phyloP scores from a whole-genome alignment of 2,888 invertebrate genomes.

The Mycogona germanica region DNA sequence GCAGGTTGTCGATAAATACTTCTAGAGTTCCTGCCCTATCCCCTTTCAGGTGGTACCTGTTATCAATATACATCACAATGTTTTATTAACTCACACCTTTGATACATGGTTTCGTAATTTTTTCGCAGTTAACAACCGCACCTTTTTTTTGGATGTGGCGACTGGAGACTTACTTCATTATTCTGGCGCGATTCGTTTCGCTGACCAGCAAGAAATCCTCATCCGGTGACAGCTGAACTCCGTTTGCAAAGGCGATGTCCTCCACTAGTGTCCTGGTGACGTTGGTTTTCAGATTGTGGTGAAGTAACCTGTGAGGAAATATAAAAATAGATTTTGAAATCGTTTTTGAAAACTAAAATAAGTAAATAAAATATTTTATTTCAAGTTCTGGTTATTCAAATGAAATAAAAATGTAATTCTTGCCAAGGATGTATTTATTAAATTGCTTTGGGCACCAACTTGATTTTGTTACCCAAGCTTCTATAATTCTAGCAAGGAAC shows the following conservation, averaged over 20 bases:
- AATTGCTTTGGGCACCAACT: neutral
- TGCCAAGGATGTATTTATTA: neutral
- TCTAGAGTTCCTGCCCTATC: conserved; percentile 32
- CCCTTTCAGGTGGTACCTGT: conserved; percentile 36
- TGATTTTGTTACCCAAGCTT: neutral
- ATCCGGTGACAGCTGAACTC: conserved; percentile 64
- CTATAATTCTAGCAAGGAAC: neutral
- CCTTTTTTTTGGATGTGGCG: neutral
- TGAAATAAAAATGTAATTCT: neutral
- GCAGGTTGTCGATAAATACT: conserved; percentile 37
- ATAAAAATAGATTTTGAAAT: too few relatives aligned
- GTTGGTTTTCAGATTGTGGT: conserved; percentile 64
- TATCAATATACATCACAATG: too few relatives aligned
- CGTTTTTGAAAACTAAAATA: too few relatives aligned
- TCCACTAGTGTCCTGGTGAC: conserved; percentile 60
- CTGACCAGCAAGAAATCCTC: conserved; percentile 67
- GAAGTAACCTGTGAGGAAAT: conserved; percentile 51
- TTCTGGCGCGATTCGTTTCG: conserved; percentile 52
- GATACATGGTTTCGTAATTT: neutral
- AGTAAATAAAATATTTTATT: conserved; percentile 1
- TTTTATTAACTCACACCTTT: neutral
- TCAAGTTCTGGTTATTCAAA: neutral
- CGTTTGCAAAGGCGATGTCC: conserved; percentile 76
- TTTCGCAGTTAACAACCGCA: too few relatives aligned
- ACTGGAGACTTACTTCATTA: conserved; percentile 43